These are phyloP conservation scores for Drosophila glabriapex DNA, from an alignment of 2,888 invertebrate genomes.

Conservation along the genomic window DNA sequence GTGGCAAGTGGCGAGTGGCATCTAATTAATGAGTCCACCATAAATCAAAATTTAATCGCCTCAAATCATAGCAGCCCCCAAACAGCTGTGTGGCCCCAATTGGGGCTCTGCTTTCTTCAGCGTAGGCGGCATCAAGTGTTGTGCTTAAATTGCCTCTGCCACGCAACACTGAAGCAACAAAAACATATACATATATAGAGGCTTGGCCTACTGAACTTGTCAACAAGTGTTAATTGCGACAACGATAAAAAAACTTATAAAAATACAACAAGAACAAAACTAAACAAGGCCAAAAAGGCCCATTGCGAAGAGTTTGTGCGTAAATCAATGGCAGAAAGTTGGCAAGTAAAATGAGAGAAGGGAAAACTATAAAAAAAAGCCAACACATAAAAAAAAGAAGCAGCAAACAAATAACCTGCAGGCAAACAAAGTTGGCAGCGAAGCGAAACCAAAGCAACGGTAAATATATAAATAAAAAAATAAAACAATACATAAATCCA, in stretches of 20 bases:
- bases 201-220: constrained; percentile 80
- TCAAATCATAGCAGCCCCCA: constrained; percentile 51
- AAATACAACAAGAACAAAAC: background rate
- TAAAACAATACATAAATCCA: background rate
- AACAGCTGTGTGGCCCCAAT: constrained; percentile 53
- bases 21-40: constrained; percentile 70
- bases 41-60: constrained; percentile 79
- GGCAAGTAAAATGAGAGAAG: constrained; percentile 29
- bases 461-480: background rate
- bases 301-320: constrained; percentile 24
- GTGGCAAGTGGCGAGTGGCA: constrained; percentile 21
- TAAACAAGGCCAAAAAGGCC: constrained; percentile 15
- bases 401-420: constrained; percentile 3
- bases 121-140: constrained; percentile 68
- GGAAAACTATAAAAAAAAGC: constrained; percentile 23
- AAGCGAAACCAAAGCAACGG: constrained; percentile 23
- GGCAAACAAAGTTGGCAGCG: constrained; percentile 14
- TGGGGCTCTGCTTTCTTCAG: constrained; percentile 18
- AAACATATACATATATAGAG: constrained; percentile 30
- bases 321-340: constrained; percentile 49
- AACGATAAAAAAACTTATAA: constrained; percentile 18
- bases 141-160: constrained; percentile 50
- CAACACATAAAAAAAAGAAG: constrained; percentile 14
- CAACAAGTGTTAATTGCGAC: constrained; percentile 81
- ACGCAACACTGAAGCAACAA: constrained; percentile 52